phyloP scores from a whole-genome alignment of 2,888 invertebrate genomes.

The Lapara coniferarum region DNA sequence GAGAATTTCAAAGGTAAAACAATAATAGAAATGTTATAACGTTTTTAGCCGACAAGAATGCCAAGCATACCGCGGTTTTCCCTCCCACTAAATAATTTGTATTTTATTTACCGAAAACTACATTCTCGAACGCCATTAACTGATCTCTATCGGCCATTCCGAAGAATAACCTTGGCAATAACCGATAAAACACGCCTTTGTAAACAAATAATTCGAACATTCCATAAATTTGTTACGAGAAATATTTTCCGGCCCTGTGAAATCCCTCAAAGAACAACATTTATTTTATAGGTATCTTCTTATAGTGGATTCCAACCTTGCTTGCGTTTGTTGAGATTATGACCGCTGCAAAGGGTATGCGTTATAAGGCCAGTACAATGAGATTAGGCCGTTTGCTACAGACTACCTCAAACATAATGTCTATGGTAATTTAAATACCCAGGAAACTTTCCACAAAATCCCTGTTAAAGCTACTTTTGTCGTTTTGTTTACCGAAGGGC shows the following conservation, averaged over 20 bases:
- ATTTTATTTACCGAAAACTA: slow-evolving; percentile 27
- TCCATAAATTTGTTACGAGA: slow-evolving; percentile 28
- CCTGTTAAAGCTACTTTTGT: slow-evolving; percentile 40
- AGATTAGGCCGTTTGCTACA: slow-evolving; percentile 33
- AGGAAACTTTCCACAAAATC: slow-evolving; percentile 40
- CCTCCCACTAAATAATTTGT: slow-evolving; percentile 29
- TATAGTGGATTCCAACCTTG: slow-evolving; percentile 28
- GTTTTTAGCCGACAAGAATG: slow-evolving; percentile 6
- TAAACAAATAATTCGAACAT: slow-evolving; percentile 29
- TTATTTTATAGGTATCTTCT: slow-evolving; percentile 21
- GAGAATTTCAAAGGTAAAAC: slow-evolving; percentile 31
- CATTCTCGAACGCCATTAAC: slow-evolving; percentile 38
- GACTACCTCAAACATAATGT: slow-evolving; percentile 33
- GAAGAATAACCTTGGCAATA: slow-evolving; percentile 49
- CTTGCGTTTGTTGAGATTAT: slow-evolving; percentile 35
- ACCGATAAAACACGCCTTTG: slow-evolving; percentile 41
- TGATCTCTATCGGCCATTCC: slow-evolving; percentile 48
- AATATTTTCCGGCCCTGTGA: slow-evolving; percentile 26
- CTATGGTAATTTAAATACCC: slow-evolving; percentile 33
- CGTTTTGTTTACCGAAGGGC: slow-evolving; percentile 34
- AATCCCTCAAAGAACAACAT: slow-evolving; percentile 31
- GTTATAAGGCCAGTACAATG: slow-evolving; percentile 36
- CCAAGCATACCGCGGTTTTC: slow-evolving; percentile 26
- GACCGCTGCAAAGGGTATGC: slow-evolving; percentile 33
- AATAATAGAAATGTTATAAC: slow-evolving; percentile 36